phyloP scores from a whole-genome alignment of 1,140 invertebrate genomes.

The Drosophila hydei region DNA sequence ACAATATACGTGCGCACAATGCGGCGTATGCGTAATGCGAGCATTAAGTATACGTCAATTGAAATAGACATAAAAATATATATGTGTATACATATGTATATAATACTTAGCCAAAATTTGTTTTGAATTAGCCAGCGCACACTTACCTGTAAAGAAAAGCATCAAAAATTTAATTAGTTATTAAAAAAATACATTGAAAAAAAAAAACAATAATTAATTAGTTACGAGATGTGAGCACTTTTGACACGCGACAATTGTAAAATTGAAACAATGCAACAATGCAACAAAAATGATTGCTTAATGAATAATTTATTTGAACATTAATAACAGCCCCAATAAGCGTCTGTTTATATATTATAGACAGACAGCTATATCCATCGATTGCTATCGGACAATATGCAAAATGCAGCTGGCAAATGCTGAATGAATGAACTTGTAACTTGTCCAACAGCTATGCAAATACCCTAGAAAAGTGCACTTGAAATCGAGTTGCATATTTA shows the following conservation, averaged over 20 bases:
- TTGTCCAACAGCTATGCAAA: conserved; percentile 46
- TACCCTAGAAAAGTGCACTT: conserved; percentile 16
- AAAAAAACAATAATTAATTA: not conserved
- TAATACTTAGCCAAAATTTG: conserved; percentile 33
- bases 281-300: not conserved
- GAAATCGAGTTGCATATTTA: conserved; percentile 21
- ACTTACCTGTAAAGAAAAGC: conserved; percentile 47
- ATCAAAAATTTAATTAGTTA: conserved; percentile 12
- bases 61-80: not conserved
- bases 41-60: not conserved
- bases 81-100: not conserved
- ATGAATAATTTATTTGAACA: conserved; percentile 35
- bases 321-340: not conserved
- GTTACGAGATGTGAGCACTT: conserved; percentile 19
- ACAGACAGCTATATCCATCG: not conserved
- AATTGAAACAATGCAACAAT: conserved; percentile 24
- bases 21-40: conserved; percentile 38
- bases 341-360: not conserved
- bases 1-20: not conserved
- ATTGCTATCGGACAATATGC: conserved; percentile 21
- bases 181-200: conserved; percentile 13
- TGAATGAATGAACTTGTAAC: conserved; percentile 42
- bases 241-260: conserved; percentile 43
- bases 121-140: not conserved
- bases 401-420: conserved; percentile 17